Evolutionary conservation across 2,888 invertebrate genomes (phyloP).

Genomic region (Drosophila infuscata): DNA sequence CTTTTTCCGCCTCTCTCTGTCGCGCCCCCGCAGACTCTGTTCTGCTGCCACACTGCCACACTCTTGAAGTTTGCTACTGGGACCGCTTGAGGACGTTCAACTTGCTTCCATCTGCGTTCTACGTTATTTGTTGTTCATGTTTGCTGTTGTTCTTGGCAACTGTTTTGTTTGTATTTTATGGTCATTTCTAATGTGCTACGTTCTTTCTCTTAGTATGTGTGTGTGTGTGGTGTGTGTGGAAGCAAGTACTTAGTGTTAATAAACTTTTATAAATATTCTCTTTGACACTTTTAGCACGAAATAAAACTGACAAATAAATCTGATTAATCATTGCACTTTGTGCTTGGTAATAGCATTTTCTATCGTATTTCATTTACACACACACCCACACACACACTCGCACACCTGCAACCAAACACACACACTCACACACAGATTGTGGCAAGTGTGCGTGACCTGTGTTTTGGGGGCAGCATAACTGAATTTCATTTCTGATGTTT

Average conservation of each 20-base stretch:
- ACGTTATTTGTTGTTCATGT: slow-evolving; percentile 48
- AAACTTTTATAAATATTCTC: slow-evolving; percentile 81
- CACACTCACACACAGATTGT: background rate
- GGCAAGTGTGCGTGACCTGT: slow-evolving; percentile 39
- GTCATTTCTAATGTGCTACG: slow-evolving; percentile 72
- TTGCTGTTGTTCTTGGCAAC: slow-evolving; percentile 68
- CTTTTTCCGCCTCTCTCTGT: slow-evolving; percentile 29
- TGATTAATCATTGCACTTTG: slow-evolving; percentile 81
- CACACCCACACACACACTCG: background rate
- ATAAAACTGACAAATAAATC: slow-evolving; percentile 81
- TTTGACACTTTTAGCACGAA: slow-evolving; percentile 81
- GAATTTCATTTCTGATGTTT: slow-evolving; percentile 39
- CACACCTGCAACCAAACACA: background rate
- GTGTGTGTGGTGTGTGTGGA: slow-evolving; percentile 33
- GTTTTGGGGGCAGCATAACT: slow-evolving; percentile 19
- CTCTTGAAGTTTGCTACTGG: slow-evolving; percentile 71
- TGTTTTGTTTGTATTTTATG: slow-evolving; percentile 79
- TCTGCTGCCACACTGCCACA: slow-evolving; percentile 49
- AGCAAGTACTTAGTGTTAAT: slow-evolving; percentile 77
- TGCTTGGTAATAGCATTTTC: slow-evolving; percentile 66
- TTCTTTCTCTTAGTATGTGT: slow-evolving; percentile 12
- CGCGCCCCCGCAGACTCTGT: slow-evolving; percentile 17
- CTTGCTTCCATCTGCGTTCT: slow-evolving; percentile 40
- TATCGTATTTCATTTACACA: slow-evolving; percentile 52
- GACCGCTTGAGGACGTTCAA: slow-evolving; percentile 68